Percentiles rank a stretch among this genome's conserved stretches.
Conservation (phyloP, 2,797 vertebrate genomes). For the Agapornis canus region DNA sequence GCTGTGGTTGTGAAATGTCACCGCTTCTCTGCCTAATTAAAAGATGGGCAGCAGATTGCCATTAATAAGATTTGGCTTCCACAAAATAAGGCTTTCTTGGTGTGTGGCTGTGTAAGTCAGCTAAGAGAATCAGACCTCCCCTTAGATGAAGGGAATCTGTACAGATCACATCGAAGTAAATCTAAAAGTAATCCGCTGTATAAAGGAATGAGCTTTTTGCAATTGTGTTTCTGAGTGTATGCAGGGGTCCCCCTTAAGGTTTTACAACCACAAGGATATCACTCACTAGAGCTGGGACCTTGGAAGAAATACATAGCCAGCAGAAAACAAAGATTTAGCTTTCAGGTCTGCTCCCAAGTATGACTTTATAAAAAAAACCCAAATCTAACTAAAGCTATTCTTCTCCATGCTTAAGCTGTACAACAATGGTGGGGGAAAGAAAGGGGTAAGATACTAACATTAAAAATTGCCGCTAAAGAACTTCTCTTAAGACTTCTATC, state of each 20-base stretch:
- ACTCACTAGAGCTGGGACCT: constrained; percentile 28
- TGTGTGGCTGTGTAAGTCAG: constrained; percentile 85
- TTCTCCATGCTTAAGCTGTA: not conserved
- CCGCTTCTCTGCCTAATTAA: constrained; percentile 47
- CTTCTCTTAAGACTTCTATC: constrained; percentile 48
- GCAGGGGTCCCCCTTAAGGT: constrained; percentile 80
- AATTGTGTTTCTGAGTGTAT: constrained; percentile 84
- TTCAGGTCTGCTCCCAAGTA: constrained; percentile 14
- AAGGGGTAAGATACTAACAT: not conserved
- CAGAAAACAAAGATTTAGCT: constrained; percentile 28
- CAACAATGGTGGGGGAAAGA: not conserved
- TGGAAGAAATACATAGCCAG: not conserved
- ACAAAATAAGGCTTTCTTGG: constrained; percentile 64
- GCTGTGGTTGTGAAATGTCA: constrained; percentile 40
- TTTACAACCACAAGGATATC: constrained; percentile 34
- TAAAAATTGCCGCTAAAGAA: not conserved
- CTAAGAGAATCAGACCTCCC: constrained; percentile 90
- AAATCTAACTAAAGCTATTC: not conserved
- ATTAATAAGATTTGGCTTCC: constrained; percentile 69
- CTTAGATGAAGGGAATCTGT: constrained; percentile 86
- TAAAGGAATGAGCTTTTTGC: constrained; percentile 84
- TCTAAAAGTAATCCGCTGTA: constrained; percentile 86
- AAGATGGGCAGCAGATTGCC: constrained; percentile 73
- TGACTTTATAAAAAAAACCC: not conserved
- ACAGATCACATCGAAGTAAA: constrained; percentile 85